These are phyloP conservation scores for Cartodere bifasciata DNA, from an alignment of 2,888 invertebrate genomes.

Conservation along the genomic window DNA sequence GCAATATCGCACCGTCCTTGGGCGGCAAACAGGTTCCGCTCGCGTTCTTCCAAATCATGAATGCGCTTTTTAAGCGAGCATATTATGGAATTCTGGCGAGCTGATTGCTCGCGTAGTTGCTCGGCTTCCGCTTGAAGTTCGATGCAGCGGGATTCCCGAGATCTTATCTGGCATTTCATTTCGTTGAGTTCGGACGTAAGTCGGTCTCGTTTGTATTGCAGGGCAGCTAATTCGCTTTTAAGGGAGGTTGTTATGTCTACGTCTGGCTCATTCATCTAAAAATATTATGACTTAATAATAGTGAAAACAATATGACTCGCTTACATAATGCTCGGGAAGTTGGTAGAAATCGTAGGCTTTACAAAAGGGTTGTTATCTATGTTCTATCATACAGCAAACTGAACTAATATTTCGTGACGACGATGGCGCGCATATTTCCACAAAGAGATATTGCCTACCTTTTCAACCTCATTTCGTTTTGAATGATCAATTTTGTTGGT, in stretches of 20 bases:
- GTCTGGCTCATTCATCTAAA: slow-evolving; percentile 43
- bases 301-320: too few relatives aligned
- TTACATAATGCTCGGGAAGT: too few relatives aligned
- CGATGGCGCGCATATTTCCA: too few relatives aligned
- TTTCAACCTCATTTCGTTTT: too few relatives aligned
- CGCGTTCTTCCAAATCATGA: slow-evolving; percentile 65
- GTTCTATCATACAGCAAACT: too few relatives aligned
- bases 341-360: too few relatives aligned
- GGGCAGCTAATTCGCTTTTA: slow-evolving; percentile 70
- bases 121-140: slow-evolving; percentile 72
- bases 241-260: slow-evolving; percentile 60
- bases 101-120: slow-evolving; percentile 67
- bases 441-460: too few relatives aligned
- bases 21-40: slow-evolving; percentile 50
- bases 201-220: slow-evolving; percentile 74
- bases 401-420: too few relatives aligned
- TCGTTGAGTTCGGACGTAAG: slow-evolving; percentile 57
- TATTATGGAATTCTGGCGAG: slow-evolving; percentile 69
- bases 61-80: slow-evolving; percentile 68
- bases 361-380: too few relatives aligned
- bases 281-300: too few relatives aligned
- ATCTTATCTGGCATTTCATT: slow-evolving; percentile 52
- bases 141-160: slow-evolving; percentile 56
- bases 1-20: slow-evolving; percentile 55
- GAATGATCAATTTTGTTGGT: too few relatives aligned